Conservation (phyloP, 2,113 vertebrate genomes). For the Platycercus adscitus region DNA sequence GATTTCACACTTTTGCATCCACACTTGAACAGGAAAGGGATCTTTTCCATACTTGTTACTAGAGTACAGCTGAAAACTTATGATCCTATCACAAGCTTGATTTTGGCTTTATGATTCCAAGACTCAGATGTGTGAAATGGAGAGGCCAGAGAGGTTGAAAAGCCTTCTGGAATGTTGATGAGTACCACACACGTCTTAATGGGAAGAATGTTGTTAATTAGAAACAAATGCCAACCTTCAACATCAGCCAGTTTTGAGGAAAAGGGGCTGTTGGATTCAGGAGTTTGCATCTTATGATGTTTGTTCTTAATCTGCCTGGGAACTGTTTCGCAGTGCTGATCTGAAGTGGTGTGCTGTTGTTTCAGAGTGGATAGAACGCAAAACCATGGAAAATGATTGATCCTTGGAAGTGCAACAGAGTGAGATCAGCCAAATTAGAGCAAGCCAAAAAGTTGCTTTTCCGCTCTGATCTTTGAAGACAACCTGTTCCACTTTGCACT, state of each 20-base stretch:
- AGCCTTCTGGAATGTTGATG: not conserved
- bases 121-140: not conserved
- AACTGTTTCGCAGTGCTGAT: not conserved
- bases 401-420: not conserved
- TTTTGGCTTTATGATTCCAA: not conserved
- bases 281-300: not conserved
- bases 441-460: not conserved
- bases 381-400: accelerated
- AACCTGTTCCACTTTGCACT: not conserved
- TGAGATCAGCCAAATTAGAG: not conserved
- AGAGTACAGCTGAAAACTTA: not conserved
- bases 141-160: not conserved
- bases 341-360: not conserved
- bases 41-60: not conserved
- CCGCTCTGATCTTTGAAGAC: not conserved
- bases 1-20: not conserved
- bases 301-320: not conserved
- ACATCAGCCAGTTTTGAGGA: not conserved
- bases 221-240: not conserved
- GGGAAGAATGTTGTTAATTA: not conserved
- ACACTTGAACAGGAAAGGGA: not conserved
- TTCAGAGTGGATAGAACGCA: not conserved
- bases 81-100: not conserved
- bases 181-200: not conserved
- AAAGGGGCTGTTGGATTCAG: not conserved